Evolutionary conservation across 2,113 vertebrate species (phyloP), one percentile per base, ranked within the genome.

Genomic region (Hydrolagus affinis): DNA sequence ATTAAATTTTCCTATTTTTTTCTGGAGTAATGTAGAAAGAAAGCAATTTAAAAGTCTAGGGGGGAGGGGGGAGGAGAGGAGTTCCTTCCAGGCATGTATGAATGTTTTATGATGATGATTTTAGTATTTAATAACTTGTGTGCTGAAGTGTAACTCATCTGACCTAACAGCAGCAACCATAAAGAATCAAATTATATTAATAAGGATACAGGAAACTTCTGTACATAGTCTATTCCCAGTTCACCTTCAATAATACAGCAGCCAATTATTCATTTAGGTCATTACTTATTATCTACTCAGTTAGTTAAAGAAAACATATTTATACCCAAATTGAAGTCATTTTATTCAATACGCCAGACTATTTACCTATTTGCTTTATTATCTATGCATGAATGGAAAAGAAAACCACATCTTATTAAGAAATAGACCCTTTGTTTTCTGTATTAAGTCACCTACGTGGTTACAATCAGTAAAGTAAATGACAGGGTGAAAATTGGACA

Each of bases 41-140:
- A 32, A 32, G 62, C 28, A 6, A 19, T 83, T 64, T 83, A 56
- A 66, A 78, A 11, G 19, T 83, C 25, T 64, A 0, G 77, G 15
- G 77, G 23, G 11, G 70, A 23, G 15, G 12, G 23, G 23, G 23
- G 15, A 21, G 25, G 19, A 28, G 32, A 66, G 78, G 78, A 68
- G 25, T 83, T 32, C 60, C 28, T 68, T n/a, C 60, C 62, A 66
- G 28, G 62, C 60, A 21, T 66, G 25, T 66, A 66, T 66, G 23
- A 32, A 66, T 83, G 78, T 83, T 66, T 83, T 66, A 66, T 83
- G 62, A 21, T 83, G 62, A 30, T 83, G 66, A 17, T 83, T 83
- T 83, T 30, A 83, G 62, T 66, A 83, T 21, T 83, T 66, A 66
- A 83, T 83, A 83, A 83, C 66, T 83, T 32, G 78, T 83, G 78